These are phyloP conservation scores for Dendroctonus ponderosae DNA, from an alignment of 1,140 invertebrate species.

Conservation along the genomic window DNA sequence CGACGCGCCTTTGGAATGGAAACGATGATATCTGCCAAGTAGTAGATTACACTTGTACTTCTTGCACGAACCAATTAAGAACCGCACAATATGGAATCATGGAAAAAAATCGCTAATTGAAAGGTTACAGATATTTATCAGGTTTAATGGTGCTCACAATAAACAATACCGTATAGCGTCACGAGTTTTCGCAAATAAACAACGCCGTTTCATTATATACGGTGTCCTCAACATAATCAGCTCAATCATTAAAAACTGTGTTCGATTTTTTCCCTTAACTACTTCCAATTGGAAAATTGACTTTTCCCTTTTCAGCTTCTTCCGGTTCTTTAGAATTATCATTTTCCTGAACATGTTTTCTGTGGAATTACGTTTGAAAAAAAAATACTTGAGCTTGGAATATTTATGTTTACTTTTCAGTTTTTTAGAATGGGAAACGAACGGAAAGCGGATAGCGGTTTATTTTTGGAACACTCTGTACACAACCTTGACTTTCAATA, in stretches of 20 bases:
- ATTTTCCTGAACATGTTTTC: too few species aligned
- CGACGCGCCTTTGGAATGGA: conserved; percentile 12
- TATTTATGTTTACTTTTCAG: too few species aligned
- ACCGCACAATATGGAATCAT: conserved; percentile 18
- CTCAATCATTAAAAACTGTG: too few species aligned
- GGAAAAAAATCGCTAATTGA: conserved; percentile 26
- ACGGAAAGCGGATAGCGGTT: neutral
- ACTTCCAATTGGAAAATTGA: too few species aligned
- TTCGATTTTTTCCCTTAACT: neutral
- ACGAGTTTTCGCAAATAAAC: conserved; percentile 20
- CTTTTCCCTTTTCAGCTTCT: neutral
- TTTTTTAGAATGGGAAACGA: too few species aligned
- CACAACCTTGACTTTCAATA: neutral
- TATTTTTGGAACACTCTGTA: neutral
- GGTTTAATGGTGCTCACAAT: conserved; percentile 19
- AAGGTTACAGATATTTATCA: conserved; percentile 30
- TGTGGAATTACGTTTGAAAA: too few species aligned
- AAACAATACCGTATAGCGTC: conserved; percentile 25
- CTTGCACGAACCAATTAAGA: conserved; percentile 23
- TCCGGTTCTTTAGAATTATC: too few species aligned
- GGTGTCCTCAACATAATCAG: neutral
- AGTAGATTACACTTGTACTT: conserved; percentile 24
- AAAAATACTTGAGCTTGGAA: too few species aligned
- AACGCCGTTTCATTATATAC: conserved; percentile 11
- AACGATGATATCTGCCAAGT: conserved; percentile 24